Percentiles rank a stretch among this genome's conserved stretches.
These are phyloP conservation scores for Heteractis magnifica DNA, from an alignment of 92 coral and sea anemone species.

Conservation along the genomic window DNA sequence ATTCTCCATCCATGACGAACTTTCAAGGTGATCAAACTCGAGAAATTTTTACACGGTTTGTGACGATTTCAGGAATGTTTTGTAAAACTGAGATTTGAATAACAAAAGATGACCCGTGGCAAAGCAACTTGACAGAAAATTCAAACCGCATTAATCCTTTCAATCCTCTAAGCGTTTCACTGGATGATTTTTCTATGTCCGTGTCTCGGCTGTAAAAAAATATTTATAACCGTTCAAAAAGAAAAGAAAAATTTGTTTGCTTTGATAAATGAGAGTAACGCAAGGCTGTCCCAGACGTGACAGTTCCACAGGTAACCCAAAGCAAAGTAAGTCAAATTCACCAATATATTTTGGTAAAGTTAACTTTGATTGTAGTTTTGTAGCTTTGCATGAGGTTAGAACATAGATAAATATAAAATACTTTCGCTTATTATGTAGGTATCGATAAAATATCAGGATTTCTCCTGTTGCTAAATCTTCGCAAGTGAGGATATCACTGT, in stretches of 20 bases:
- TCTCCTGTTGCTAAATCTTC: too few relatives aligned
- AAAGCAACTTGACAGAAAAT: neutral
- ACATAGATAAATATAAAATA: too few relatives aligned
- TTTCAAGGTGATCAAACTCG: neutral
- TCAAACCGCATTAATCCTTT: neutral
- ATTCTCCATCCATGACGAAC: constrained; percentile 9
- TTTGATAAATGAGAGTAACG: neutral
- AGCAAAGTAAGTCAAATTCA: too few relatives aligned
- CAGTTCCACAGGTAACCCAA: neutral
- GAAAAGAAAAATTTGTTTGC: neutral
- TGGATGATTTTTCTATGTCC: neutral
- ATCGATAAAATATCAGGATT: too few relatives aligned
- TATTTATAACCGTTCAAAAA: neutral
- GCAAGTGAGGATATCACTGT: too few relatives aligned
- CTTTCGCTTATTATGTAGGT: too few relatives aligned
- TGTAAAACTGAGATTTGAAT: neutral
- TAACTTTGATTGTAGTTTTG: too few relatives aligned
- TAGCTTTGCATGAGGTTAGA: too few relatives aligned
- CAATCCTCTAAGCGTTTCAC: neutral
- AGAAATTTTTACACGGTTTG: constrained; percentile 21
- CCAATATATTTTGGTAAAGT: too few relatives aligned
- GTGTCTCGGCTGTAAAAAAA: neutral
- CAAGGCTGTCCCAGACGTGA: neutral
- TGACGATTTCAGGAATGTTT: neutral
- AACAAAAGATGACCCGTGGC: neutral